Evolutionary conservation across 2,113 vertebrate species (phyloP).

Genomic region (Myiozetetes cayanensis): DNA sequence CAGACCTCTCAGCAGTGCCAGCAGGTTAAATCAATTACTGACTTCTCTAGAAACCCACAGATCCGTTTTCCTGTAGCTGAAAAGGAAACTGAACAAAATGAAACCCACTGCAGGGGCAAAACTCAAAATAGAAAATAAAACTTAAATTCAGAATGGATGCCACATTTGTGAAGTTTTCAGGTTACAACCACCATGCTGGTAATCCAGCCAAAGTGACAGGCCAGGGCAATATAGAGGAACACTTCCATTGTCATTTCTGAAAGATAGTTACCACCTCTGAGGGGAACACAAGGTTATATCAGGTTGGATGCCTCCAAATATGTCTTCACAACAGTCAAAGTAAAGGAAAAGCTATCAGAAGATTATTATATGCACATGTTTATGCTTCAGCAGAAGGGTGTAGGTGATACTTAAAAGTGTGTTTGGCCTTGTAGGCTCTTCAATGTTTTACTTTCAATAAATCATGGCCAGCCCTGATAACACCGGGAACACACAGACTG

Average conservation of each 20-base stretch:
- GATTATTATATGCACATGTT: background rate
- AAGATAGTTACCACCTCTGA: background rate
- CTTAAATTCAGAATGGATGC: background rate
- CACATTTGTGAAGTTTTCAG: background rate
- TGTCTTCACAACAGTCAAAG: background rate
- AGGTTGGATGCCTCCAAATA: background rate
- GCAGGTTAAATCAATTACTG: background rate
- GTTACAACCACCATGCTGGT: background rate
- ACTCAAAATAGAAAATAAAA: background rate
- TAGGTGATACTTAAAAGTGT: background rate
- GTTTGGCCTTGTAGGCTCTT: background rate
- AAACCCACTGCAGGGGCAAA: background rate
- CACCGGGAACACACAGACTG: background rate
- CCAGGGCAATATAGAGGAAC: rapidly evolving
- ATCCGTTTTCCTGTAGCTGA: background rate
- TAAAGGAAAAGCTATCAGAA: background rate
- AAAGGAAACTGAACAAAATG: background rate
- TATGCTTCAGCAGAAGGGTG: background rate
- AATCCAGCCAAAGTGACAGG: background rate
- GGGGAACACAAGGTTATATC: background rate
- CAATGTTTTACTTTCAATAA: background rate
- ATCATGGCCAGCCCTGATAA: background rate
- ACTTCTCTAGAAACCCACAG: background rate
- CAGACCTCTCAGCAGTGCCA: background rate
- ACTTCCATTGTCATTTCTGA: background rate